Percentiles rank a stretch among this genome's conserved stretches.
Conservation (phyloP, 2,888 invertebrate species). For the Pseudoips prasinana region DNA sequence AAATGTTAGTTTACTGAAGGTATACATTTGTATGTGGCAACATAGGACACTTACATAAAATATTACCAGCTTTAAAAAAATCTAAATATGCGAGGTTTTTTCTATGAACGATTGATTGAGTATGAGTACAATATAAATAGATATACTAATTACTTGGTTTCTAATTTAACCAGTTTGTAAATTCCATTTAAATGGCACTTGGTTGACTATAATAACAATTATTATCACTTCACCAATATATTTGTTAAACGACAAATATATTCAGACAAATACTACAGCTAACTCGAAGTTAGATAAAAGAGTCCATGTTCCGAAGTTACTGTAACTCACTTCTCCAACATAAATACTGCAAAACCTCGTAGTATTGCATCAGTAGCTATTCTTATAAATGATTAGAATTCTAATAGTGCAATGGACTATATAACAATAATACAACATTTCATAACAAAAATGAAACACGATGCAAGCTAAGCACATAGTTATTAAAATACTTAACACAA, state of each 20-base stretch:
- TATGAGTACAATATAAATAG: no score
- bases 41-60: conserved; percentile 2
- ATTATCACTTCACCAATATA: conserved; percentile 46
- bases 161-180: conserved; percentile 9
- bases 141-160: conserved; percentile 1
- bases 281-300: conserved; percentile 14
- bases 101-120: conserved; percentile 7
- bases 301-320: conserved; percentile 9
- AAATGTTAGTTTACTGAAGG: no score
- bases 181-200: conserved; percentile 53
- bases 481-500: no score
- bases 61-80: conserved; percentile 13
- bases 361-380: no score
- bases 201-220: conserved; percentile 46
- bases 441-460: no score
- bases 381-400: no score
- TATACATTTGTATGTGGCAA: no score
- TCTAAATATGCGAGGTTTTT: conserved; percentile 12
- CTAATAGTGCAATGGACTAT: no score
- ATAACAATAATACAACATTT: no score
- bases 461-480: no score
- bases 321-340: no score
- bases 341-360: no score
- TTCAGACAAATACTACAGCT: conserved; percentile 12
- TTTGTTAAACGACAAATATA: conserved; percentile 30